Evolutionary conservation across 2,113 vertebrate species (phyloP).

Genomic region (Channa maculata): DNA sequence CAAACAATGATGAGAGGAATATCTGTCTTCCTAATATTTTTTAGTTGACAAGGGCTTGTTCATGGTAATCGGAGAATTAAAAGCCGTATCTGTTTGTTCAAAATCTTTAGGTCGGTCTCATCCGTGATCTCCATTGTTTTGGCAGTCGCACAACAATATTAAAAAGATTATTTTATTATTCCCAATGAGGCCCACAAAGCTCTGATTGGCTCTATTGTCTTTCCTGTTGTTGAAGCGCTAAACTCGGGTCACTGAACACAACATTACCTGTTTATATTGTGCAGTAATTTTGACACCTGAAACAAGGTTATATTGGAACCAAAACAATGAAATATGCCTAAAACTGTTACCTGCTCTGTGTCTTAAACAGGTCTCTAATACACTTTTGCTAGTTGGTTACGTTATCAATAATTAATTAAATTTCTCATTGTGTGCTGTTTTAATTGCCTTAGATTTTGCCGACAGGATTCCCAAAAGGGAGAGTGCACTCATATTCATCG

Average conservation of each 20-base stretch:
- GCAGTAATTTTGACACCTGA: neutral
- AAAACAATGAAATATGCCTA: neutral
- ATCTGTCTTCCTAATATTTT: neutral
- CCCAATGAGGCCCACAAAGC: no score
- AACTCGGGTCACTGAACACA: no score
- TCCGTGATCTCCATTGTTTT: no score
- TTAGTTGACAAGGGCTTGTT: no score
- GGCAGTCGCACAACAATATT: no score
- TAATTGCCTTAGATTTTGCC: neutral
- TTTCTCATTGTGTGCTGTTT: neutral
- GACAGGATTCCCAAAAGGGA: slow-evolving; percentile 12
- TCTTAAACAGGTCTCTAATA: neutral
- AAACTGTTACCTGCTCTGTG: neutral
- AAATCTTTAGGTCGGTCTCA: no score
- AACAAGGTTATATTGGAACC: neutral
- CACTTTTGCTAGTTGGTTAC: neutral
- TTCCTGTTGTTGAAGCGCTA: no score
- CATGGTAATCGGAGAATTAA: no score
- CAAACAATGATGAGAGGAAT: neutral
- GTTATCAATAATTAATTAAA: slow-evolving; percentile 19
- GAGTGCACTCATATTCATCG: slow-evolving; percentile 10
- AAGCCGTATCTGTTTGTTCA: neutral
- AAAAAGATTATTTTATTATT: no score
- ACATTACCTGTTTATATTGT: no score
- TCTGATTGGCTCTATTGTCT: no score